A percentile compares a stretch with the other conserved stretches of the same genome.
Conservation (phyloP, 1,140 invertebrate species). For the Adoxophyes honmai region DNA sequence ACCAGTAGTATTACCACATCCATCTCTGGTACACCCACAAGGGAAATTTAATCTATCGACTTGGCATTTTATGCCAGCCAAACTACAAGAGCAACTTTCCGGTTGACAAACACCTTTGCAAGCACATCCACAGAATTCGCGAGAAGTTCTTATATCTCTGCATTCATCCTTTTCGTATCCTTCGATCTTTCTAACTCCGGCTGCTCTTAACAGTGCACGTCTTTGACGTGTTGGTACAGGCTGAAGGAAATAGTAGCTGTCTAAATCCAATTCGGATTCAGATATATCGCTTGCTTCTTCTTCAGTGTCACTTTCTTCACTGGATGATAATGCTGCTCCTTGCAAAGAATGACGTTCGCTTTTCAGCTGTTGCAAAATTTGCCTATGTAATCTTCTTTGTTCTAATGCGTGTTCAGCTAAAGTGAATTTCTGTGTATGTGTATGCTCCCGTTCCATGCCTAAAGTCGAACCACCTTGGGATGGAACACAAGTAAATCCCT, state of each 20-base stretch:
- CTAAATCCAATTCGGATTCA: slow-evolving; percentile 90
- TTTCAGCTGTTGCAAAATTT: slow-evolving; percentile 87
- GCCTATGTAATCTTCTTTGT: slow-evolving; percentile 89
- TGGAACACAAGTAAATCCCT: slow-evolving; percentile 98
- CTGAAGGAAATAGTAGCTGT: slow-evolving; percentile 95
- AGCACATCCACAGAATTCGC: slow-evolving; percentile 96
- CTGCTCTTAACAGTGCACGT: slow-evolving; percentile 89
- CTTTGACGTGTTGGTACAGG: slow-evolving; percentile 95
- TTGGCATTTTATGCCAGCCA: slow-evolving; percentile 97
- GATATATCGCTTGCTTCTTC: slow-evolving; percentile 90
- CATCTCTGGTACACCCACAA: slow-evolving; percentile 96
- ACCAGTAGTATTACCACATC: slow-evolving; percentile 94
- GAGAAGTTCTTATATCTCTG: slow-evolving; percentile 91
- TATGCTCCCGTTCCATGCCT: slow-evolving; percentile 95
- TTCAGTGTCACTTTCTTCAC: slow-evolving; percentile 88
- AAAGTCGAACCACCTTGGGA: slow-evolving; percentile 97
- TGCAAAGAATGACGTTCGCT: slow-evolving; percentile 80
- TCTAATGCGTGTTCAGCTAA: slow-evolving; percentile 91
- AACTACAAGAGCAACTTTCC: slow-evolving; percentile 94
- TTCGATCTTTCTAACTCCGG: slow-evolving; percentile 96
- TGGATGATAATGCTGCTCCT: slow-evolving; percentile 78
- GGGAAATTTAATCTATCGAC: slow-evolving; percentile 97
- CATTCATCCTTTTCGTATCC: slow-evolving; percentile 96
- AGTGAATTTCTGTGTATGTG: slow-evolving; percentile 83
- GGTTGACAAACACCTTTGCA: slow-evolving; percentile 97